Percentiles rank a stretch among this genome's conserved stretches.
These are phyloP conservation scores for Myotis vivesi DNA, from an alignment of 2,797 vertebrate genomes.

Conservation along the genomic window DNA sequence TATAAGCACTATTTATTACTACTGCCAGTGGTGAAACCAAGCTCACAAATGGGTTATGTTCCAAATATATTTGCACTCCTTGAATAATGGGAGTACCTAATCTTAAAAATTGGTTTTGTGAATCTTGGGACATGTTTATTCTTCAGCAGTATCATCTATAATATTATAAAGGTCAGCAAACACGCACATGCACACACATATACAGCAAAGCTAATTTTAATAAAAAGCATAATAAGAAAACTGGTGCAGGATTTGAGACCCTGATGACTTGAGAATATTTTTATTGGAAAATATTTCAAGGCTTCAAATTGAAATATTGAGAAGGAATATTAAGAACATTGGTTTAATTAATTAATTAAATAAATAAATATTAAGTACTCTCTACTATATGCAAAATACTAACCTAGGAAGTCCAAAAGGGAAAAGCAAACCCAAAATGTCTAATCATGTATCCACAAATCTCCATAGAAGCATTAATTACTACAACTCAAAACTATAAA, in stretches of 20 bases:
- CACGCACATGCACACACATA: background rate
- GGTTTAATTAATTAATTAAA: background rate
- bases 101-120: background rate
- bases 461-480: background rate
- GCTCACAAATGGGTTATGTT: background rate
- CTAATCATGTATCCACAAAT: background rate
- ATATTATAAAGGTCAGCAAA: background rate
- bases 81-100: background rate
- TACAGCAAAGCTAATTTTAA: background rate
- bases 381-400: background rate
- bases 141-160: background rate
- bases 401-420: background rate
- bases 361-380: background rate
- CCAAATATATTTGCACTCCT: background rate
- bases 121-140: background rate
- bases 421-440: background rate
- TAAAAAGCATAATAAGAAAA: background rate
- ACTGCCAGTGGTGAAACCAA: background rate
- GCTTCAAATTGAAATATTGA: background rate
- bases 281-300: background rate
- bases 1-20: background rate
- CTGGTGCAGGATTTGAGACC: background rate
- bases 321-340: background rate
- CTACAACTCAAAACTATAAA: background rate
- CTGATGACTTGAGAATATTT: background rate